Evolutionary conservation across 2,797 vertebrate genomes (phyloP), one percentile per base, ranked within the genome.

Genomic region (Peromyscus aztecus): DNA sequence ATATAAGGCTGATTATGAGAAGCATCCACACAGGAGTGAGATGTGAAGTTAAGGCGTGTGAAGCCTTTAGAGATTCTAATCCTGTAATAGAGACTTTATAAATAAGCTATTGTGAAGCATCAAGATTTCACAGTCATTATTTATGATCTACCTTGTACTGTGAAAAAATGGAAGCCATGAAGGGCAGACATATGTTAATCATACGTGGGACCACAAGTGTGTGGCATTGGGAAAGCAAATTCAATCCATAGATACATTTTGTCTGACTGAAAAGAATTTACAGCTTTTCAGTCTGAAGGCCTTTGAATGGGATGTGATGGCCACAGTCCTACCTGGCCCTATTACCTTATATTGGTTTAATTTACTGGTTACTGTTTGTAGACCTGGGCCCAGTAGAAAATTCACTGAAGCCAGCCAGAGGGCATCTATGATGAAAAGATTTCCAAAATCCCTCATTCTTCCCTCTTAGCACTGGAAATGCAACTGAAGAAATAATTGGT

Each of bases 241-340:
- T 94, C 31, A 71, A 40, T 77, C 90, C 90, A 89, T 43, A 87
- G n/a, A 37, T 87, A 9, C 43, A 34, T 91, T 95, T 91, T 95
- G 31, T 83, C 78, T 89, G 24, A 67, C 29, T 86, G 91, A 29
- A 77, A 94, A 59, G 31, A 76, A 81, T 86, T 90, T 81, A 88
- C 31, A 92, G 40, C 1, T 76, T 96, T 92, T 90, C 17, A 73
- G 40, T 34, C 34, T 52, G 52, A 90, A 85, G 88, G 21, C 17
- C 73, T 89, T 93, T 82, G 13, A 59, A n/a, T 94, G 59, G 29
- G 27, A 65, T n/a, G 76, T 91, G n/a, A 71, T 91, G 91, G 82
- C 31, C 37, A 83, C 12, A 75, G 34, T 69, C 69, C 46, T 29
- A 83, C 34, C 2, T 6, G 46, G 59, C 55, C 59, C 37, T 86